Evolutionary conservation across 1,140 invertebrate species (phyloP).

Genomic region (Piezodorus guildinii): DNA sequence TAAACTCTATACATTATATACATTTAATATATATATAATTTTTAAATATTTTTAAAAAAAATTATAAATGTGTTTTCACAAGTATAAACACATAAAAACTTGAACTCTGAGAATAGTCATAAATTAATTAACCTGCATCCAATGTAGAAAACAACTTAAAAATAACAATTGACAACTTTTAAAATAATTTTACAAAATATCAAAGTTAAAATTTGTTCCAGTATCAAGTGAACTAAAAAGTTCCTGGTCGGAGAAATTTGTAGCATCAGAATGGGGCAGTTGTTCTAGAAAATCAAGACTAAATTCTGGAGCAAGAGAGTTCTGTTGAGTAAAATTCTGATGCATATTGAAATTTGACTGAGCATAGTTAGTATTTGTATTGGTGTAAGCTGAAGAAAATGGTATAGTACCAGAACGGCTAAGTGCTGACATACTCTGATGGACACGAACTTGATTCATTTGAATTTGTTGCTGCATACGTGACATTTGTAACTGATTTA

Average conservation of each 20-base stretch:
- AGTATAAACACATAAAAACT: too few relatives aligned
- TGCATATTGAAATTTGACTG: slow-evolving; percentile 11
- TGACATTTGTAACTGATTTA: slow-evolving; percentile 18
- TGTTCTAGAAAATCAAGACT: slow-evolving; percentile 71
- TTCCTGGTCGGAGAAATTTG: slow-evolving; percentile 46
- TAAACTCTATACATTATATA: slow-evolving; percentile 8
- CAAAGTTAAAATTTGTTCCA: slow-evolving; percentile 43
- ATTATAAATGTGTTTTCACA: too few relatives aligned
- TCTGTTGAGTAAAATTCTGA: slow-evolving; percentile 16
- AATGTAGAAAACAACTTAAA: too few relatives aligned
- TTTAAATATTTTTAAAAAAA: too few relatives aligned
- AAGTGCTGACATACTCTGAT: slow-evolving; percentile 24
- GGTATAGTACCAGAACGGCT: slow-evolving; percentile 30
- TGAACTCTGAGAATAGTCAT: too few relatives aligned
- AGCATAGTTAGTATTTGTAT: slow-evolving; percentile 35
- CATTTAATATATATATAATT: not conserved
- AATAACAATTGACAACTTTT: too few relatives aligned
- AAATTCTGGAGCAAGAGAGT: slow-evolving; percentile 51
- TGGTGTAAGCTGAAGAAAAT: slow-evolving; percentile 31
- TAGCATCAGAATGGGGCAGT: slow-evolving; percentile 19
- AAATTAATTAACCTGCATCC: too few relatives aligned
- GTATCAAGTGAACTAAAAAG: slow-evolving; percentile 53
- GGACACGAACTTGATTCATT: slow-evolving; percentile 9
- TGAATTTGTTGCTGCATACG: slow-evolving; percentile 22
- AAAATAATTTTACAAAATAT: slow-evolving; percentile 36